phyloP scores from a whole-genome alignment of 2,113 vertebrate species.

The Craseonycteris thonglongyai region DNA sequence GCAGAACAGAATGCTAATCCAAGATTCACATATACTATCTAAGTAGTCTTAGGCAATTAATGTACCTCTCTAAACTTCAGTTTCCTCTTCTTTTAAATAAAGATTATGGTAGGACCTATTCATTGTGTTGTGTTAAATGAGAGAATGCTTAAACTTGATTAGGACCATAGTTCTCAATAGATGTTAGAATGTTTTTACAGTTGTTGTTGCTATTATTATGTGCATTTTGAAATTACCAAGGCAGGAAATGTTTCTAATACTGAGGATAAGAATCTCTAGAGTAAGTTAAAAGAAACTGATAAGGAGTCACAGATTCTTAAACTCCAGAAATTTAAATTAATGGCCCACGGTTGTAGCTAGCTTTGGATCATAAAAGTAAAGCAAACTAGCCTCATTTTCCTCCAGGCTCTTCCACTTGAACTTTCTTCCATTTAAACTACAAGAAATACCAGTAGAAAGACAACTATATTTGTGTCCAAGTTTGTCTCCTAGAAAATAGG shows the following conservation, averaged over 20 bases:
- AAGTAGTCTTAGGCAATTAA: not conserved
- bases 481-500: not conserved
- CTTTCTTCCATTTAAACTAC: not conserved
- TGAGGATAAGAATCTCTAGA: not conserved
- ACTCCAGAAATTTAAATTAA: slow-evolving; percentile 21
- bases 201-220: not conserved
- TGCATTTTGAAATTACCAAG: not conserved
- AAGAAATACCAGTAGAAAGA: not conserved
- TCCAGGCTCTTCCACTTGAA: not conserved
- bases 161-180: not conserved
- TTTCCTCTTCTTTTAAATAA: not conserved
- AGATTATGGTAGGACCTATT: not conserved
- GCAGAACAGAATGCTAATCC: not conserved
- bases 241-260: not conserved
- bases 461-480: not conserved
- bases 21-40: not conserved
- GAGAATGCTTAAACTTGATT: not conserved
- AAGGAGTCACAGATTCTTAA: not conserved
- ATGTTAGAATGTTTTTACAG: not conserved
- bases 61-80: not conserved
- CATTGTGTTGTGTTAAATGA: not conserved
- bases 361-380: not conserved
- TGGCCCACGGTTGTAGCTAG: not conserved
- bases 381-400: not conserved
- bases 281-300: not conserved